Percentiles rank a stretch among this genome's conserved stretches.
Evolutionary conservation across 2,888 invertebrate genomes (phyloP).

Genomic region (Andrena minutula): DNA sequence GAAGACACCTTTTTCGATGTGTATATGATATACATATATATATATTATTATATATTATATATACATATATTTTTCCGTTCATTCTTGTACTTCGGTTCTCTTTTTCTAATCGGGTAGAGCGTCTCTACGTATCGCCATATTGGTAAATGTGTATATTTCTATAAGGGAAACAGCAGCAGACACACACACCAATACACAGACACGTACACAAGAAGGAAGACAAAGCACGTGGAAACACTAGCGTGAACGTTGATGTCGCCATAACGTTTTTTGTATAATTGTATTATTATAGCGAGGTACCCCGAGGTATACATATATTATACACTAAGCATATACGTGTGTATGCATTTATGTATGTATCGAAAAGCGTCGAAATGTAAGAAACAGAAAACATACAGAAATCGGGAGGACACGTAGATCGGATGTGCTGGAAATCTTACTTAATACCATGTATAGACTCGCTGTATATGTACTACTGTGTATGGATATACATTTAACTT

Average conservation of each 20-base stretch:
- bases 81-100: conserved; percentile 49
- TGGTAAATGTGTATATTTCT: conserved; percentile 46
- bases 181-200: not conserved
- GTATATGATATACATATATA: conserved; percentile 55
- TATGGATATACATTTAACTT: conserved; percentile 70
- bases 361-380: conserved; percentile 59
- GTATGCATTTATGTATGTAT: conserved; percentile 71
- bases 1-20: conserved; percentile 58
- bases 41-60: conserved; percentile 12
- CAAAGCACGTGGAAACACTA: conserved; percentile 17
- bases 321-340: conserved; percentile 65
- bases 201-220: conserved; percentile 17
- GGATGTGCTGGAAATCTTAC: conserved; percentile 56
- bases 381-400: conserved; percentile 4
- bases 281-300: conserved; percentile 67
- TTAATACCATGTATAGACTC: conserved; percentile 73
- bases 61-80: conserved; percentile 42
- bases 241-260: conserved; percentile 30
- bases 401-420: not conserved
- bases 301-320: conserved; percentile 59
- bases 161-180: conserved; percentile 20
- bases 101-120: conserved; percentile 57
- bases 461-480: conserved; percentile 65
- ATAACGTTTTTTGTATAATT: conserved; percentile 76
- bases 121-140: conserved; percentile 43